Evolutionary conservation across 2,797 vertebrate genomes (phyloP).

Genomic region (Coendou prehensilis): DNA sequence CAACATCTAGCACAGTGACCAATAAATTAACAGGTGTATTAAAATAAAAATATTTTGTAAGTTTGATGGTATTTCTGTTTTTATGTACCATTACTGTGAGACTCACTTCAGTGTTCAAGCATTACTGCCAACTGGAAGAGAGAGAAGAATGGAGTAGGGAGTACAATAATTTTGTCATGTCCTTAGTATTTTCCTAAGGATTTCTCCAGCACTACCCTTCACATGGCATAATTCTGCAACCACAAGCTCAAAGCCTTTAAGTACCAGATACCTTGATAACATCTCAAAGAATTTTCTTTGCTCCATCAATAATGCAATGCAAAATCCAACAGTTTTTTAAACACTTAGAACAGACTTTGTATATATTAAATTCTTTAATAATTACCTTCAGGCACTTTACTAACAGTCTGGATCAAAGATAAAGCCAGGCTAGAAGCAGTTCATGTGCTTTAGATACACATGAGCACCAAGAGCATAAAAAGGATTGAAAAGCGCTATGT

Average conservation of each 20-base stretch:
- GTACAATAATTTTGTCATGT: background rate
- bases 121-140: background rate
- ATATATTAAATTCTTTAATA: background rate
- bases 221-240: background rate
- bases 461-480: background rate
- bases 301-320: background rate
- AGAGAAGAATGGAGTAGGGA: background rate
- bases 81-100: background rate
- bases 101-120: background rate
- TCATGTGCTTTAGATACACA: background rate
- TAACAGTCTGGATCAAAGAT: background rate
- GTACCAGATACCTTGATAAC: background rate
- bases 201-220: background rate
- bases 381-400: background rate
- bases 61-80: background rate
- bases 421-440: background rate
- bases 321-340: background rate
- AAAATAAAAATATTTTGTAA: slow-evolving; percentile 43
- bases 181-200: background rate
- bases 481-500: background rate
- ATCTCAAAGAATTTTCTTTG: background rate
- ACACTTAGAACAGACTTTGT: background rate
- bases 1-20: background rate
- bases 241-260: background rate
- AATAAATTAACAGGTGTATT: background rate